These are phyloP conservation scores for Pycnomerus fuliginosus DNA, from an alignment of 2,888 invertebrate genomes.

Conservation along the genomic window DNA sequence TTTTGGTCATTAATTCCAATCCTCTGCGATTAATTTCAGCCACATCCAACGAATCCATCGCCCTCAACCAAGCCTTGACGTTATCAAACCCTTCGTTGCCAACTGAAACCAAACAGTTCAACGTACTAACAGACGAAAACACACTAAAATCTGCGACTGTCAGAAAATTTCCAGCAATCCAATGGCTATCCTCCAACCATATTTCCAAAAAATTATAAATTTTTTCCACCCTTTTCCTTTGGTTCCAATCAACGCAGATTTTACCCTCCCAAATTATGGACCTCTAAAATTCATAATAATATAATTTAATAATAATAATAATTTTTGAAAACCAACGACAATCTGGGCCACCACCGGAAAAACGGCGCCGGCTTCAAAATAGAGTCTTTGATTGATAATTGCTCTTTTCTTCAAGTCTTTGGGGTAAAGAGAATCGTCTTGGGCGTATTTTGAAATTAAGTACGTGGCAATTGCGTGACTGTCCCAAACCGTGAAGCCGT, in stretches of 20 bases:
- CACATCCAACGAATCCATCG: constrained; percentile 36
- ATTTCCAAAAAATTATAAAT: constrained; percentile 53
- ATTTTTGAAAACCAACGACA: too few species aligned
- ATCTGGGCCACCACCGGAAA: too few species aligned
- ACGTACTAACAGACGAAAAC: constrained; percentile 41
- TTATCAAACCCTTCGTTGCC: constrained; percentile 40
- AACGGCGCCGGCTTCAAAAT: constrained; percentile 24
- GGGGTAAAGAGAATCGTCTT: constrained; percentile 58
- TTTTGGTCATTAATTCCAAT: constrained; percentile 31
- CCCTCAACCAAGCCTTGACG: constrained; percentile 39
- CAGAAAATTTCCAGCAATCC: constrained; percentile 54
- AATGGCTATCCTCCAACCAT: constrained; percentile 53
- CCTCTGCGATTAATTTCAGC: constrained; percentile 46
- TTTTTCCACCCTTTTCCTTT: constrained; percentile 48
- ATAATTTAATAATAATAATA: too few species aligned
- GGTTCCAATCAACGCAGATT: constrained; percentile 3
- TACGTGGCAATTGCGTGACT: constrained; percentile 67
- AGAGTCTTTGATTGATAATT: constrained; percentile 23
- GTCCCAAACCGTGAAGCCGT: constrained; percentile 60
- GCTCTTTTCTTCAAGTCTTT: constrained; percentile 50
- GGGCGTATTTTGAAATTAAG: constrained; percentile 61
- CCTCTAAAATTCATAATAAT: too few species aligned
- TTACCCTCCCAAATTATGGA: constrained; percentile 4
- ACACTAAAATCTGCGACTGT: constrained; percentile 57
- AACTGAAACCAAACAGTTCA: constrained; percentile 27